A percentile compares a stretch with the other conserved stretches of the same genome.
phyloP scores from a whole-genome alignment of 2,797 vertebrate species.

The Anguilla pacifica region DNA sequence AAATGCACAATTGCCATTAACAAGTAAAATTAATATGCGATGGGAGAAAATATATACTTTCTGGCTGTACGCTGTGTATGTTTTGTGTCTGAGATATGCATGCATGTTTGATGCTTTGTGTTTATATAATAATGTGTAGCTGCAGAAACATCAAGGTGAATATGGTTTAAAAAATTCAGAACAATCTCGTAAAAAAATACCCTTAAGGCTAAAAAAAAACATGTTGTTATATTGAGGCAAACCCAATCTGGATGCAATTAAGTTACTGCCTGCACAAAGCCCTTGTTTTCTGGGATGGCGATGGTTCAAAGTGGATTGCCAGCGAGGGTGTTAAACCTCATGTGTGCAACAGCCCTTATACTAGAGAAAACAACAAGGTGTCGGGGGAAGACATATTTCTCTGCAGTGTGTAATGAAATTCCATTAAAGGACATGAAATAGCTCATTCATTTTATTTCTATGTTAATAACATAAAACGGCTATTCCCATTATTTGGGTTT shows the following conservation, averaged over 20 bases:
- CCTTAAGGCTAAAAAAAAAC: background rate
- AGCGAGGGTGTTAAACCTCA: slow-evolving; percentile 15
- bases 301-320: slow-evolving; percentile 7
- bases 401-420: background rate
- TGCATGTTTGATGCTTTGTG: background rate
- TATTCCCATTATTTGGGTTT: background rate
- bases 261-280: background rate
- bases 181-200: slow-evolving; percentile 16
- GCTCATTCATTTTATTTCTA: slow-evolving; percentile 7
- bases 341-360: slow-evolving; percentile 21
- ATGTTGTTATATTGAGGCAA: background rate
- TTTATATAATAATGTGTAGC: background rate
- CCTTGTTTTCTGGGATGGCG: slow-evolving; percentile 13
- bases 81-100: background rate
- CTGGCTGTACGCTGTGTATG: background rate
- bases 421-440: background rate
- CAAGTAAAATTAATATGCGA: background rate
- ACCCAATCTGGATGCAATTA: slow-evolving; percentile 29
- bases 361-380: slow-evolving; percentile 4
- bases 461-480: background rate
- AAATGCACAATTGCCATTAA: background rate
- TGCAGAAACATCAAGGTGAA: slow-evolving; percentile 8
- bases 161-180: slow-evolving; percentile 20
- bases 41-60: background rate
- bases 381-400: slow-evolving; percentile 17